Evolutionary conservation across 2,797 vertebrate species (phyloP).

Genomic region (Salmo trutta): DNA sequence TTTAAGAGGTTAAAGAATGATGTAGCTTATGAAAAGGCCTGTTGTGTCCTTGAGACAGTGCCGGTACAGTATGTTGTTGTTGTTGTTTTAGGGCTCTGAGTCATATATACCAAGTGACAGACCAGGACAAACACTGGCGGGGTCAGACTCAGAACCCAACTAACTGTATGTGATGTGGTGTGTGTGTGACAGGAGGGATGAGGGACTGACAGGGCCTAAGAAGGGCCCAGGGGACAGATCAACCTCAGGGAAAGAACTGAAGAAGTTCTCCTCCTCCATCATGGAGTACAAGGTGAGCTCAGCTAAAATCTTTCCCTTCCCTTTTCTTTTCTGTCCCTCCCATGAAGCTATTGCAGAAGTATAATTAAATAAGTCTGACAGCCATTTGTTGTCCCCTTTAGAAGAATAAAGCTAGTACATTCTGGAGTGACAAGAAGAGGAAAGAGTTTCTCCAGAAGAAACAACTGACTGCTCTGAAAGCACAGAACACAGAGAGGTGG

Average conservation of each 20-base stretch:
- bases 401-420: conserved; percentile 21
- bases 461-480: conserved; percentile 13
- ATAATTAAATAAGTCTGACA: not conserved
- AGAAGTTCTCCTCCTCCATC: conserved; percentile 35
- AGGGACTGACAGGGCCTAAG: conserved; percentile 48
- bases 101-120: too few species aligned
- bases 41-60: too few species aligned
- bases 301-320: not conserved
- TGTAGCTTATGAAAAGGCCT: too few species aligned
- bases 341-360: not conserved
- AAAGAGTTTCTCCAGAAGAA: conserved; percentile 26
- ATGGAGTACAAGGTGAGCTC: conserved; percentile 61
- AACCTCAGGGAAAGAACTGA: conserved; percentile 14
- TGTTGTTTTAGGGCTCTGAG: too few species aligned
- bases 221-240: conserved; percentile 17
- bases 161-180: conserved; percentile 3
- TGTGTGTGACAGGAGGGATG: conserved; percentile 55
- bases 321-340: not conserved
- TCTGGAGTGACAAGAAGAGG: conserved; percentile 30
- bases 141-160: too few species aligned
- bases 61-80: too few species aligned
- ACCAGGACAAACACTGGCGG: too few species aligned
- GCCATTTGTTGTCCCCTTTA: not conserved
- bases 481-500: conserved; percentile 38
- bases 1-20: too few species aligned